These are phyloP conservation scores for Nomada hirtipes DNA, from an alignment of 2,888 invertebrate species.

Conservation along the genomic window DNA sequence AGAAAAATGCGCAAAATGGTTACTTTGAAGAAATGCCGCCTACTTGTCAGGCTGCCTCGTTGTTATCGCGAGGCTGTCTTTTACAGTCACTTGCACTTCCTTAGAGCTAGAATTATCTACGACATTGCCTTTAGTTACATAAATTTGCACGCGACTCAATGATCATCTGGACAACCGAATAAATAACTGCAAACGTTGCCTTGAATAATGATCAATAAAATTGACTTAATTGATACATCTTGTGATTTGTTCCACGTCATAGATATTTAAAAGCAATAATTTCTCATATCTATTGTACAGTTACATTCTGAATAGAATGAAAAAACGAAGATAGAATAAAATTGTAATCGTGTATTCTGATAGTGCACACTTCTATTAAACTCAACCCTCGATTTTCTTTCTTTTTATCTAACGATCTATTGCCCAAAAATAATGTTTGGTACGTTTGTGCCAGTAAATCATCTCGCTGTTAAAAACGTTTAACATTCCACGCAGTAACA, in stretches of 20 bases:
- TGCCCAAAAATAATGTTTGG: not conserved
- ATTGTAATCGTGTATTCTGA: not conserved
- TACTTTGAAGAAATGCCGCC: conserved; percentile 25
- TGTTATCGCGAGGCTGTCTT: conserved; percentile 35
- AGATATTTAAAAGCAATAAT: conserved; percentile 10
- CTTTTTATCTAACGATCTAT: not conserved
- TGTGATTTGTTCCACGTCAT: conserved; percentile 18
- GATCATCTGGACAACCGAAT: not conserved
- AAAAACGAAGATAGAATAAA: not conserved
- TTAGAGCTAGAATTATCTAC: not conserved
- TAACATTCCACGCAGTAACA: not conserved
- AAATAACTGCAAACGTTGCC: conserved; percentile 32
- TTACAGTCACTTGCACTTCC: conserved; percentile 3
- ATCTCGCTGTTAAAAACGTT: not conserved
- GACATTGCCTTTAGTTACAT: conserved; percentile 13
- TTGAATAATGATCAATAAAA: conserved; percentile 39
- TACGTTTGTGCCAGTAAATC: no score
- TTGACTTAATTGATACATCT: conserved; percentile 30
- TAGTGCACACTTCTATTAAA: not conserved
- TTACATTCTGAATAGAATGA: not conserved
- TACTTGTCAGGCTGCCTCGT: conserved; percentile 15
- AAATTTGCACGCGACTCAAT: conserved; percentile 22
- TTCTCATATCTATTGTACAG: conserved; percentile 2
- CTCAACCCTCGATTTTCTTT: no score
- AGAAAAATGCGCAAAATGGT: conserved; percentile 16